Percentiles rank a stretch among this genome's conserved stretches.
These are phyloP conservation scores for Acleris sparsana DNA, from an alignment of 2,888 invertebrate genomes.

Conservation along the genomic window DNA sequence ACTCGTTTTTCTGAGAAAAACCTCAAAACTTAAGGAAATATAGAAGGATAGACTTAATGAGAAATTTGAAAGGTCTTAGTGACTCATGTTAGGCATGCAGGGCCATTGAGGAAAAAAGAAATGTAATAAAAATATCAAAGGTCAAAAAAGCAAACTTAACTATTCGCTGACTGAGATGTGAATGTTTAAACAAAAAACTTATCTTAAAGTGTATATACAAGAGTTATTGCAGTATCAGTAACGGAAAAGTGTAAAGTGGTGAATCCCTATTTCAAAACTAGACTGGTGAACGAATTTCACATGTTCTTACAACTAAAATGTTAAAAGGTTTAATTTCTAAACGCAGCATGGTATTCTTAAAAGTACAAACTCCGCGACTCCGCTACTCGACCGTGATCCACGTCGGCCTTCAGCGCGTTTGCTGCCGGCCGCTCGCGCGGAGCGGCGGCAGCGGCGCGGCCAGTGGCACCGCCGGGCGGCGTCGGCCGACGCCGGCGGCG, in stretches of 20 bases:
- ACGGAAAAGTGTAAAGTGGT: slow-evolving; percentile 33
- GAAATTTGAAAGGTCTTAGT: slow-evolving; percentile 3
- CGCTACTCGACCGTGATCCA: slow-evolving; percentile 17
- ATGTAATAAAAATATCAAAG: slow-evolving; percentile 26
- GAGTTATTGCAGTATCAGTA: slow-evolving; percentile 11
- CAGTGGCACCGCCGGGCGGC: slow-evolving; percentile 48
- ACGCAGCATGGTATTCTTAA: slow-evolving; percentile 28
- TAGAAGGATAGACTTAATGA: slow-evolving; percentile 7
- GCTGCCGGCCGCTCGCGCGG: slow-evolving; percentile 49
- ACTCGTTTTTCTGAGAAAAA: neutral
- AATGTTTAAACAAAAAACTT: slow-evolving; percentile 36
- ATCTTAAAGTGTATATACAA: slow-evolving; percentile 28
- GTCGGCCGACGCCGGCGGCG: slow-evolving; percentile 61
- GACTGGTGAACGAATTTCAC: slow-evolving; percentile 37
- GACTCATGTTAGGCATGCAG: neutral
- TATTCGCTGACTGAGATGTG: slow-evolving; percentile 30
- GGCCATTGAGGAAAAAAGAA: slow-evolving; percentile 29
- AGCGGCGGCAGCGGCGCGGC: slow-evolving; percentile 52
- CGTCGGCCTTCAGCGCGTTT: slow-evolving; percentile 35
- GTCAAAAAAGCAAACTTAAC: slow-evolving; percentile 27
- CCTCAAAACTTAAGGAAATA: neutral
- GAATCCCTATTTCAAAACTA: slow-evolving; percentile 23
- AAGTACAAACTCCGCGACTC: slow-evolving; percentile 20
- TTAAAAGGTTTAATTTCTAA: slow-evolving; percentile 33
- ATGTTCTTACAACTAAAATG: slow-evolving; percentile 25